Conservation (phyloP, 2,797 vertebrate genomes). For the Eulemur albifrons region DNA sequence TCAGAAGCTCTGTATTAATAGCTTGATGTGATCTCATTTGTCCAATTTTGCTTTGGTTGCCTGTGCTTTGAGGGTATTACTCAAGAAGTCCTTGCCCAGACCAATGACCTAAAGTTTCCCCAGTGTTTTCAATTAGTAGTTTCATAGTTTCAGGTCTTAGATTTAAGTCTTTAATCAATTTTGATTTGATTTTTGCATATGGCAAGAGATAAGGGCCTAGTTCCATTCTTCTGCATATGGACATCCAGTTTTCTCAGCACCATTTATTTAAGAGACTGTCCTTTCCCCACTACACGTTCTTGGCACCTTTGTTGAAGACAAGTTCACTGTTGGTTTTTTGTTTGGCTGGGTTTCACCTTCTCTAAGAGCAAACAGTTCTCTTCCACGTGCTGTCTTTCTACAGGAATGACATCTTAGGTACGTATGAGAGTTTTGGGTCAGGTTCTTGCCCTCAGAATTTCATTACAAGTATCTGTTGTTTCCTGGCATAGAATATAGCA, state of each 20-base stretch:
- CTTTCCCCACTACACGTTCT: background rate
- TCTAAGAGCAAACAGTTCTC: background rate
- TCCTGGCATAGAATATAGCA: accelerated
- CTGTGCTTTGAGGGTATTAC: background rate
- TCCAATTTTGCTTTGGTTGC: background rate
- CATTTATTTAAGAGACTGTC: background rate
- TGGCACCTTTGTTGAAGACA: background rate
- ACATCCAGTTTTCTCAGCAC: background rate
- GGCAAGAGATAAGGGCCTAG: background rate
- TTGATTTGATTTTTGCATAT: background rate
- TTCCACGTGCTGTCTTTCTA: accelerated
- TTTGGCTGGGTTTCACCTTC: background rate
- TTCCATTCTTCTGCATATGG: background rate
- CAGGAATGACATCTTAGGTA: accelerated
- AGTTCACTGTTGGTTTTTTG: background rate
- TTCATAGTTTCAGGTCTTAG: background rate
- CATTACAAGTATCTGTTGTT: too few relatives aligned
- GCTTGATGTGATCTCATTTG: background rate
- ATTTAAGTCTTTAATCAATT: background rate
- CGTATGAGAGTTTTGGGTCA: accelerated
- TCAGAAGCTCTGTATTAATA: background rate
- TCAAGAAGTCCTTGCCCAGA: background rate
- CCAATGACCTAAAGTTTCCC: background rate
- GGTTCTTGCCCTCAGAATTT: background rate
- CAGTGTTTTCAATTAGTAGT: background rate